Evolutionary conservation across 2,113 vertebrate species (phyloP).

Genomic region (Phasianus colchicus): DNA sequence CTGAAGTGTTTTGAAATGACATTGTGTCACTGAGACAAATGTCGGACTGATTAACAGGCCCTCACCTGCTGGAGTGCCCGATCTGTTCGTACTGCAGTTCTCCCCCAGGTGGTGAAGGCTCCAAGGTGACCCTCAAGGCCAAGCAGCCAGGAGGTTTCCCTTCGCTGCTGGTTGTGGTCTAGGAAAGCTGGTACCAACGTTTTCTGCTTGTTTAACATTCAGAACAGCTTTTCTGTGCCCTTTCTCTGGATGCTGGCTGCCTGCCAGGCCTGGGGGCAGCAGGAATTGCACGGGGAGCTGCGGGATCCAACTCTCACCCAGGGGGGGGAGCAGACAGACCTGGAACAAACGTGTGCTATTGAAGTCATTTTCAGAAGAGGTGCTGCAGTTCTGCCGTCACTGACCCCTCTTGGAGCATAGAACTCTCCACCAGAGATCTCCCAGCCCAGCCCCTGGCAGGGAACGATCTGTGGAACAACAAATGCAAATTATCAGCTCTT

Average conservation of each 20-base stretch:
- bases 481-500: not conserved
- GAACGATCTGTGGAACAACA: not conserved
- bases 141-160: not conserved
- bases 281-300: too few species aligned
- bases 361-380: not conserved
- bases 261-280: not conserved
- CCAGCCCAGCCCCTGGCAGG: accelerated
- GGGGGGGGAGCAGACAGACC: not conserved
- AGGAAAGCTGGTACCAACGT: not conserved
- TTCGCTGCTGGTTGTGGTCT: accelerated
- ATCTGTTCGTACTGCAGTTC: not conserved
- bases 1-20: not conserved
- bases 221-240: not conserved
- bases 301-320: too few species aligned
- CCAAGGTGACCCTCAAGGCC: conserved; percentile 52
- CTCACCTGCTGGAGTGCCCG: not conserved
- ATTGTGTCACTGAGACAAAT: not conserved
- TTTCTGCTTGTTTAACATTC: not conserved
- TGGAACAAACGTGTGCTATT: accelerated
- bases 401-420: not conserved
- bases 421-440: not conserved
- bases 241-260: not conserved
- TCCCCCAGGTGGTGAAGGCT: not conserved
- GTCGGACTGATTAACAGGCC: not conserved
- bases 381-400: not conserved